These are phyloP conservation scores for Apodemia hepburni DNA, from an alignment of 2,888 invertebrate species.

Conservation along the genomic window DNA sequence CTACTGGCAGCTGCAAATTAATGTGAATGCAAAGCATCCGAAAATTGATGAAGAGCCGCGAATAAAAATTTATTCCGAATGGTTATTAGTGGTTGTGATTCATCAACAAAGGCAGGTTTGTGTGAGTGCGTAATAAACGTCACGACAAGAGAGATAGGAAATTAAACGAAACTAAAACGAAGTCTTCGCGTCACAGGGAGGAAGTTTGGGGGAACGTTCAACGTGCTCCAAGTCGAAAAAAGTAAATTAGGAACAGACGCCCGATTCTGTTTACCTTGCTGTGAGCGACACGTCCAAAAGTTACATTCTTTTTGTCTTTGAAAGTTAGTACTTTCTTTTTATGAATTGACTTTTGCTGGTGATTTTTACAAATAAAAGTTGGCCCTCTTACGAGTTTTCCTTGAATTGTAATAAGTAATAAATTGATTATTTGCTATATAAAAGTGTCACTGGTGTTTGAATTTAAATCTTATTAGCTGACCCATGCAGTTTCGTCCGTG, in stretches of 20 bases:
- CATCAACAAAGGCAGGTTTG: conserved; percentile 55
- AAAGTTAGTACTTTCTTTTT: conserved; percentile 24
- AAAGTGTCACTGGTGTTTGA: no score
- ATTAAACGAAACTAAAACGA: conserved; percentile 75
- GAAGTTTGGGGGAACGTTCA: conserved; percentile 47
- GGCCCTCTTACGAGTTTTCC: not conserved
- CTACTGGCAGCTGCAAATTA: conserved; percentile 75
- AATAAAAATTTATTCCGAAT: conserved; percentile 68
- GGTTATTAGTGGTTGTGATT: conserved; percentile 56
- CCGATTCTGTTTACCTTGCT: conserved; percentile 60
- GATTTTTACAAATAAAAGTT: conserved; percentile 9
- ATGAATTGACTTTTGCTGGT: conserved; percentile 22
- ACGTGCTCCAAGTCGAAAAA: conserved; percentile 49
- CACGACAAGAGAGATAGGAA: conserved; percentile 71
- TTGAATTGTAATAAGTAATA: not conserved
- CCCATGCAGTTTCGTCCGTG: no score
- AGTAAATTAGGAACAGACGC: conserved; percentile 59
- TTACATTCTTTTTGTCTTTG: conserved; percentile 29
- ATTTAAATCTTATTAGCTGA: no score
- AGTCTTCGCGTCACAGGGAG: conserved; percentile 60
- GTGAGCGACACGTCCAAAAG: conserved; percentile 35
- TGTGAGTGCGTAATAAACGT: conserved; percentile 66
- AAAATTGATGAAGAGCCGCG: conserved; percentile 62
- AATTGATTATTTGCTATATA: no score
- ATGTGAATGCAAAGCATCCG: conserved; percentile 74